phyloP scores from a whole-genome alignment of 2,113 vertebrate species.

The Oplegnathus fasciatus region DNA sequence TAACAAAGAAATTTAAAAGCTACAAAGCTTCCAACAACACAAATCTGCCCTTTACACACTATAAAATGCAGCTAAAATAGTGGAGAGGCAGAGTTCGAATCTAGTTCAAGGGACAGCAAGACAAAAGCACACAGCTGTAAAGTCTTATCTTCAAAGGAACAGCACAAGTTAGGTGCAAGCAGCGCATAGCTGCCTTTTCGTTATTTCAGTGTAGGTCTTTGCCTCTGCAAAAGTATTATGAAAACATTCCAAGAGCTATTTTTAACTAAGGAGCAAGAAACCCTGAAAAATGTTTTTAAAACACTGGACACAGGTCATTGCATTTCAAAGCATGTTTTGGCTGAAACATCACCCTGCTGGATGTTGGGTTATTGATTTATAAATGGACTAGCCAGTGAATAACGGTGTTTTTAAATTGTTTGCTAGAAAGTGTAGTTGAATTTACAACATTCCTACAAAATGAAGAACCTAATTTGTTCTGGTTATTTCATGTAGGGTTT shows the following conservation, averaged over 20 bases:
- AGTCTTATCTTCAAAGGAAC: conserved; percentile 21
- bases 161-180: neutral
- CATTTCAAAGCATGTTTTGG: neutral
- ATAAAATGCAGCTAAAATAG: neutral
- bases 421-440: neutral
- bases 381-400: neutral
- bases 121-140: conserved; percentile 8
- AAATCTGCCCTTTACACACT: neutral
- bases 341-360: neutral
- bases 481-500: neutral
- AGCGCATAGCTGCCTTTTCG: neutral
- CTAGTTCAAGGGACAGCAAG: neutral
- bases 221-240: neutral
- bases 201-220: neutral
- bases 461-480: neutral
- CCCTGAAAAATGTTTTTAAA: neutral
- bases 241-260: conserved; percentile 19
- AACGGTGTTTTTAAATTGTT: neutral
- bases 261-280: neutral
- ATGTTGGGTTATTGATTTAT: neutral
- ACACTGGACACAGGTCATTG: neutral
- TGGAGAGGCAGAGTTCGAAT: neutral
- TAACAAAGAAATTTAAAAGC: neutral
- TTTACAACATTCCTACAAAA: neutral
- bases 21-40: neutral